phyloP scores from a whole-genome alignment of 2,113 vertebrate species.

The Mustela nigripes region DNA sequence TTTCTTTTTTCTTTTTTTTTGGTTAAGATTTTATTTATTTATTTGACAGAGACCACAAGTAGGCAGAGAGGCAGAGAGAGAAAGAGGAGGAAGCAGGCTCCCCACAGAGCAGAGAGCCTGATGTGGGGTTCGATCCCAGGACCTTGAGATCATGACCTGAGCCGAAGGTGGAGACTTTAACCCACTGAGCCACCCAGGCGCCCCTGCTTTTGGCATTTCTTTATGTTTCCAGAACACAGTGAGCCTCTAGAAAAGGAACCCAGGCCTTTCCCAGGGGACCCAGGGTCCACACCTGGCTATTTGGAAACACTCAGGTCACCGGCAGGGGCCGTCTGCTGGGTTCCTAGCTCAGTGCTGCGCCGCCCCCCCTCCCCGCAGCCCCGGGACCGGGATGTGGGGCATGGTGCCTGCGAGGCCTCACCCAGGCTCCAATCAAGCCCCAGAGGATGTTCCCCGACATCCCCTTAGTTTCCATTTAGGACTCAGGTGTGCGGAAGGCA shows the following conservation, averaged over 20 bases:
- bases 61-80: too few relatives aligned
- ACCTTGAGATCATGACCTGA: too few relatives aligned
- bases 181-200: too few relatives aligned
- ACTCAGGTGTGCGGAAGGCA: background rate
- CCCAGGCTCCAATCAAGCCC: background rate
- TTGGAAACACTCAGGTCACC: background rate
- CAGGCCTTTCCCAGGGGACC: background rate
- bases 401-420: background rate
- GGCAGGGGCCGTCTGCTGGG: background rate
- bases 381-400: background rate
- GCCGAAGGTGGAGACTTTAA: too few relatives aligned
- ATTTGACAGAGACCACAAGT: too few relatives aligned
- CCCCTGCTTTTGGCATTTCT: background rate
- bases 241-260: background rate
- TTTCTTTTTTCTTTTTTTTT: too few relatives aligned
- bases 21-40: too few relatives aligned
- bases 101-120: too few relatives aligned
- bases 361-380: background rate
- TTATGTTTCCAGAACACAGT: background rate
- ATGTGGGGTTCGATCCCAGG: too few relatives aligned
- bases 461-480: background rate
- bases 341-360: rapidly evolving
- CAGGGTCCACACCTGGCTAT: background rate
- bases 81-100: too few relatives aligned
- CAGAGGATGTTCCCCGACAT: rapidly evolving